A percentile compares a stretch with the other conserved stretches of the same genome.
Conservation (phyloP, 1,140 invertebrate species). For the Ganaspis sp. region DNA sequence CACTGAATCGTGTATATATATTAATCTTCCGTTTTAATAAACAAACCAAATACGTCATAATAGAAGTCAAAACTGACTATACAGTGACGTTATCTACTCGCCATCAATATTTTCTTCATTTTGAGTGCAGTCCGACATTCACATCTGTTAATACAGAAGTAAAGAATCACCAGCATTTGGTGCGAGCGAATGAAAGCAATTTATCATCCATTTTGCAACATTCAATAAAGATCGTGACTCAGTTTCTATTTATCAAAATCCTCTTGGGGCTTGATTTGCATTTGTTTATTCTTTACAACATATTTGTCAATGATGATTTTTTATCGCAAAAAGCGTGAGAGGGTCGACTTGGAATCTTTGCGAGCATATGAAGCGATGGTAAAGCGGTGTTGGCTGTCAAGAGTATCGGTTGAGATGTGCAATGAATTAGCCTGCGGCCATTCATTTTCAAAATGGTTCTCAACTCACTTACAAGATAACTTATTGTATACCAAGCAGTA, state of each 20-base stretch:
- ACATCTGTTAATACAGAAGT: too few species aligned
- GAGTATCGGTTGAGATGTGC: constrained; percentile 44
- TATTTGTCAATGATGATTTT: constrained; percentile 11
- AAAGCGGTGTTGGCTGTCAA: constrained; percentile 41
- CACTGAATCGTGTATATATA: too few species aligned
- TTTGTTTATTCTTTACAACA: background rate
- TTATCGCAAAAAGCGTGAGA: constrained; percentile 14
- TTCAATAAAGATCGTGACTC: background rate
- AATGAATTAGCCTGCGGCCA: constrained; percentile 47
- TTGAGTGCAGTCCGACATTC: too few species aligned
- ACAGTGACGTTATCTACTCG: too few species aligned
- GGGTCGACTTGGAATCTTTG: background rate
- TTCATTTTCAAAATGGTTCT: constrained; percentile 53
- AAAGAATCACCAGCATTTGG: too few species aligned
- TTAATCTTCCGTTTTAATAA: too few species aligned
- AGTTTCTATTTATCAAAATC: background rate
- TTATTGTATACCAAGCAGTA: constrained; percentile 9
- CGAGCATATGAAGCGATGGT: constrained; percentile 22
- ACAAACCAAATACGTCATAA: too few species aligned
- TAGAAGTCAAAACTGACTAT: too few species aligned
- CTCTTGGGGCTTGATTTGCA: background rate
- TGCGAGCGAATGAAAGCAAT: background rate
- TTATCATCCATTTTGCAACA: background rate
- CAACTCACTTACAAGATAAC: constrained; percentile 42
- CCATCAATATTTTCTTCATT: too few species aligned